A percentile compares a stretch with the other conserved stretches of the same genome.
phyloP scores from a whole-genome alignment of 2,888 invertebrate species.

The Nemotelus pantherinus region DNA sequence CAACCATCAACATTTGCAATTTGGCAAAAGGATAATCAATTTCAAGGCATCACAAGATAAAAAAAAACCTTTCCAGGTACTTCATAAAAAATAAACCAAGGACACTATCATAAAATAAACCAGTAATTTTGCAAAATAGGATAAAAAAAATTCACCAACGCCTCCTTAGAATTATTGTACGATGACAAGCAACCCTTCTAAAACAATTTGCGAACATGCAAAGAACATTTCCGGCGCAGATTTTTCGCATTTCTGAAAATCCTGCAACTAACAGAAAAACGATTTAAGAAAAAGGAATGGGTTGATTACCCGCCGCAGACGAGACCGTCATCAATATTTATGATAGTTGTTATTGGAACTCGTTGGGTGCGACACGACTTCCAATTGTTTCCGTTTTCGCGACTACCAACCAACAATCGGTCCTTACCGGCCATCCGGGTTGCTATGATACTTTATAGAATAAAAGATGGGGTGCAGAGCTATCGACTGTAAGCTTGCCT shows the following conservation, averaged over 20 bases:
- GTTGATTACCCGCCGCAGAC: constrained; percentile 9
- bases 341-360: constrained; percentile 36
- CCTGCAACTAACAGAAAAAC: background rate
- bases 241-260: background rate
- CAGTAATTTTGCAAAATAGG: constrained; percentile 17
- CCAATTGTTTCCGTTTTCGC: constrained; percentile 36
- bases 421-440: constrained; percentile 17
- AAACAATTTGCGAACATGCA: background rate
- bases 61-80: background rate
- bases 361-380: constrained; percentile 38
- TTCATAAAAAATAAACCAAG: background rate
- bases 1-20: background rate
- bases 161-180: constrained; percentile 8
- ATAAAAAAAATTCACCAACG: constrained; percentile 25
- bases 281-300: constrained; percentile 11
- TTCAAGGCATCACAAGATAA: background rate
- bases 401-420: constrained; percentile 42
- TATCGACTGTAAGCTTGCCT: constrained; percentile 26
- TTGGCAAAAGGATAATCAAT: background rate
- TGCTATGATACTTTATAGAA: constrained; percentile 37
- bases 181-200: constrained; percentile 12
- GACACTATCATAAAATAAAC: background rate
- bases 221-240: constrained; percentile 19
- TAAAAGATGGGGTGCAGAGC: constrained; percentile 6
- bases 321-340: constrained; percentile 39